A percentile compares a stretch with the other conserved stretches of the same genome.
These are phyloP conservation scores for Hydrotaea diabolus DNA, from an alignment of 2,888 invertebrate genomes.

Conservation along the genomic window DNA sequence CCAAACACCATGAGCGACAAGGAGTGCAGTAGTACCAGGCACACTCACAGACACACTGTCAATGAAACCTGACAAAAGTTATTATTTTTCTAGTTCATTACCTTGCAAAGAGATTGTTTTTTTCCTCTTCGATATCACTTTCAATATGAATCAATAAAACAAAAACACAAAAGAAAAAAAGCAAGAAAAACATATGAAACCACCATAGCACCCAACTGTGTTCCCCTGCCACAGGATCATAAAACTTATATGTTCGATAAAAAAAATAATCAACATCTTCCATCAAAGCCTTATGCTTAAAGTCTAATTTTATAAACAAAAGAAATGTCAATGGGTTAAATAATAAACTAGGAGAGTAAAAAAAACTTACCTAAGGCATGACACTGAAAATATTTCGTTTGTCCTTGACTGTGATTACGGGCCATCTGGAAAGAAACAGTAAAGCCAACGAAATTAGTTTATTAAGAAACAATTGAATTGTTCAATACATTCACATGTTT, in stretches of 20 bases:
- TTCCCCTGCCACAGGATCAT: not conserved
- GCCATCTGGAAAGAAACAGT: conserved; percentile 72
- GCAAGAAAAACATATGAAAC: not conserved
- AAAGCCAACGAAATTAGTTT: conserved; percentile 38
- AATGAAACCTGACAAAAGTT: conserved; percentile 74
- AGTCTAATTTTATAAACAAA: too few species aligned
- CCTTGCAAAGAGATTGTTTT: conserved; percentile 67
- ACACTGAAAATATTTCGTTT: conserved; percentile 95
- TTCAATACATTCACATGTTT: not conserved
- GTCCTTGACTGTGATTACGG: conserved; percentile 87
- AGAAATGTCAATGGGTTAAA: too few species aligned
- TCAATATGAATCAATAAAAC: conserved; percentile 22
- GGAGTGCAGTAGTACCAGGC: too few species aligned
- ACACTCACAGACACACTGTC: too few species aligned
- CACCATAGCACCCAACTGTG: not conserved
- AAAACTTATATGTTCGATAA: not conserved
- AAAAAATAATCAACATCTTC: not conserved
- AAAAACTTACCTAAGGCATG: conserved; percentile 90
- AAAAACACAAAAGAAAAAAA: too few species aligned
- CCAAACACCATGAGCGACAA: not conserved
- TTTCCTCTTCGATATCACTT: conserved; percentile 47
- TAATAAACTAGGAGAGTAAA: too few species aligned
- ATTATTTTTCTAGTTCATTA: conserved; percentile 78
- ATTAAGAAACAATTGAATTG: conserved; percentile 33
- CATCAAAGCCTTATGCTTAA: too few species aligned